Conservation (phyloP, 2,888 invertebrate species). For the Scelioninae gen. 1 region DNA sequence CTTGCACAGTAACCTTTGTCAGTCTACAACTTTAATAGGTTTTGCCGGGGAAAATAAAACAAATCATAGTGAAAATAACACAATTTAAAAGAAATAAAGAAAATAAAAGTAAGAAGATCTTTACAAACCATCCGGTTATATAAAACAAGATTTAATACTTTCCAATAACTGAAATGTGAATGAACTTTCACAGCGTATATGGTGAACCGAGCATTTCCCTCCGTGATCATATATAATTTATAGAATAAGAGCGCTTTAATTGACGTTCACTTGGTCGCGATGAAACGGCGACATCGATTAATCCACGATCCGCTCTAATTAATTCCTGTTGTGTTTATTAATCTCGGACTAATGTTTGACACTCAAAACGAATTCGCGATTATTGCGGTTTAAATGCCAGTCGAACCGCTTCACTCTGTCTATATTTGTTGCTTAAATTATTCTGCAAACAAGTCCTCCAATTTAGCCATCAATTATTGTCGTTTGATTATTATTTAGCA, state of each 20-base stretch:
- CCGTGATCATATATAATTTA: slow-evolving; percentile 49
- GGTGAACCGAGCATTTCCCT: slow-evolving; percentile 33
- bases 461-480: neutral
- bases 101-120: no score
- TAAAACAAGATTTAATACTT: slow-evolving; percentile 59
- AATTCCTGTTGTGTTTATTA: neutral
- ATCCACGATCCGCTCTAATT: slow-evolving; percentile 13
- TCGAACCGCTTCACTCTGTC: neutral
- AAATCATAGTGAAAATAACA: slow-evolving; percentile 6
- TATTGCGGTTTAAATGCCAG: slow-evolving; percentile 14
- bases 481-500: slow-evolving; percentile 16
- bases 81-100: no score
- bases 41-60: slow-evolving; percentile 2
- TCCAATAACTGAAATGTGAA: slow-evolving; percentile 62
- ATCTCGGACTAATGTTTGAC: neutral
- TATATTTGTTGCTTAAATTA: slow-evolving; percentile 36
- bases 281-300: slow-evolving; percentile 43
- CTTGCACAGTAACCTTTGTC: slow-evolving; percentile 8
- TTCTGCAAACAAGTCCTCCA: slow-evolving; percentile 11
- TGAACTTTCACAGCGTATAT: slow-evolving; percentile 63
- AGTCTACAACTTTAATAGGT: slow-evolving; percentile 14
- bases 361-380: slow-evolving; percentile 6
- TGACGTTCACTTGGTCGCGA: slow-evolving; percentile 35
- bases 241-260: slow-evolving; percentile 47
- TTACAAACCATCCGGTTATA: slow-evolving; percentile 53